A percentile compares a stretch with the other conserved stretches of the same genome.
These are phyloP conservation scores for Bemisia tabaci DNA, from an alignment of 1,140 invertebrate species.

Conservation along the genomic window DNA sequence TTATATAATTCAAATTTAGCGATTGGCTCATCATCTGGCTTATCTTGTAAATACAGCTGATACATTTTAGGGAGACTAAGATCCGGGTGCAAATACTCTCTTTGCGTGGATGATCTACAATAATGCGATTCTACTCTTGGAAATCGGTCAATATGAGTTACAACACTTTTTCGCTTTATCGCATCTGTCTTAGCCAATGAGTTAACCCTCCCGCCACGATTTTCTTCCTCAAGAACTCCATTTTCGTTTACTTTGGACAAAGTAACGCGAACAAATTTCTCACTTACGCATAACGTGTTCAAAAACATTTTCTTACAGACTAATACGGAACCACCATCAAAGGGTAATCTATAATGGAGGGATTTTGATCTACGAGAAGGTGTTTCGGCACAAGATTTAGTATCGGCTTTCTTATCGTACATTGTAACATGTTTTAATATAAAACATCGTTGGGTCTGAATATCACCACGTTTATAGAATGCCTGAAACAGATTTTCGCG, in stretches of 20 bases:
- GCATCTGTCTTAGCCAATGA: slow-evolving; percentile 5
- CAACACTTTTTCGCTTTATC: neutral
- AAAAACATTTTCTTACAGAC: slow-evolving; percentile 7
- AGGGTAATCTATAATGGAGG: neutral
- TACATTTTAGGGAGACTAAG: slow-evolving; percentile 11
- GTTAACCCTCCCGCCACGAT: slow-evolving; percentile 3
- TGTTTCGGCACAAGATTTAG: neutral
- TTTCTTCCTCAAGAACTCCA: neutral
- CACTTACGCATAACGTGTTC: slow-evolving; percentile 6
- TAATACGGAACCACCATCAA: neutral
- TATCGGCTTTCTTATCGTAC: neutral
- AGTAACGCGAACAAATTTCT: slow-evolving; percentile 6
- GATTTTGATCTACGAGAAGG: neutral
- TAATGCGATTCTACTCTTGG: slow-evolving; percentile 11
- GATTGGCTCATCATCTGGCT: slow-evolving; percentile 2
- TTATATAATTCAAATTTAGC: slow-evolving; percentile 10
- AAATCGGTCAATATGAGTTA: slow-evolving; percentile 11
- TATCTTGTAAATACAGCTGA: slow-evolving; percentile 7
- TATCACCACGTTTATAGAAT: neutral
- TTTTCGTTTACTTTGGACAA: slow-evolving; percentile 1
- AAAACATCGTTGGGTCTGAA: neutral
- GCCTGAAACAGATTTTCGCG: neutral
- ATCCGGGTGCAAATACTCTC: slow-evolving; percentile 8
- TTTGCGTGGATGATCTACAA: slow-evolving; percentile 6
- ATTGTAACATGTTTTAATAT: neutral